Base-by-base conservation (phyloP, 2,888 invertebrate species). In the Suillia variegata region DNA sequence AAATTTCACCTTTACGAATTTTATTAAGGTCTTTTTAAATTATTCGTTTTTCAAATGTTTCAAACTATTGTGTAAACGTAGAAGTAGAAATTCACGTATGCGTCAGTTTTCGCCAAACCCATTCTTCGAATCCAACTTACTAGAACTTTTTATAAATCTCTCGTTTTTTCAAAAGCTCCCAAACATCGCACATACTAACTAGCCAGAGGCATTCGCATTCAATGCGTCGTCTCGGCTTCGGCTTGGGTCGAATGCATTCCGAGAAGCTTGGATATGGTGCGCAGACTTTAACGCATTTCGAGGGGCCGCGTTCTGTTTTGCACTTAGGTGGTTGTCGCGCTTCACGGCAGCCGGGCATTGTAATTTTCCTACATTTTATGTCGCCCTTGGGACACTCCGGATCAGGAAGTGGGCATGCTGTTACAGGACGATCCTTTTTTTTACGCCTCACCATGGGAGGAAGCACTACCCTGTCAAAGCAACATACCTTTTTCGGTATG, bases 401-500 rank as follows among this genome's bases (percentile, higher is more conserved):
- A 15, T 45, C 24, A n/a, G 38, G 42, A 20, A 56, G 21, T 33
- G 49, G 21, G 24, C 48, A 31, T 17, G 49, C 56, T 1, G 56
- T 49, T 48, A 18, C 34, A 12, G 53, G 63, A 10, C 51, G 48
- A 2, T 26, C n/a, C 17, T 49, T 50, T 8, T 54, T 22, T 47
- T 52, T 1, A 12, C 59, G 56, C 5, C 47, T 60, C n/a, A 66
- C 68, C 1, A 63, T 10, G 0, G 72, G 71, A 0, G 71, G 70
- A 2, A 58, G 59, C 49, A 60, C 58, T 0, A 62, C 4, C 0
- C 67, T 56, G 8, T 66, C 66, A n/a, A 57, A 62, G 21, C 63
- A 67, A 53, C 80, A 80, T 1, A 73, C 59, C 20, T 74, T 55
- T 34, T 71, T 73, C 17, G 70, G 68, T 12, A 68, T 71, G 0